phyloP scores from a whole-genome alignment of 2,797 vertebrate species.

The Clarias platycephalus region DNA sequence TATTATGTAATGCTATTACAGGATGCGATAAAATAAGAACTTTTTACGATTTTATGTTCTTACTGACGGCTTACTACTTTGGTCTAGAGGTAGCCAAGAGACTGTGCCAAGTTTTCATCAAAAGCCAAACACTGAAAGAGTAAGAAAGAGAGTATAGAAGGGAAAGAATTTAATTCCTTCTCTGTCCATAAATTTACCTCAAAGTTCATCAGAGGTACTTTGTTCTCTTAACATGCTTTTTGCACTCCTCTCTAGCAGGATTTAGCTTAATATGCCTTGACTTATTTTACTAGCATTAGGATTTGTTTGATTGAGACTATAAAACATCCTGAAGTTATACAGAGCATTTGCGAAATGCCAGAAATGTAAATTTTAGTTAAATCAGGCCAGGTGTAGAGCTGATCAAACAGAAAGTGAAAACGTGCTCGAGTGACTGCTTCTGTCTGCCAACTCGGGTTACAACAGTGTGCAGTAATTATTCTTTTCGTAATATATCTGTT shows the following conservation, averaged over 20 bases:
- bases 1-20: background rate
- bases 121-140: background rate
- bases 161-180: too few relatives aligned
- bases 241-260: background rate
- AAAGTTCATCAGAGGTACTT: too few relatives aligned
- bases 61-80: slow-evolving; percentile 1
- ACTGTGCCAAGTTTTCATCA: slow-evolving; percentile 2
- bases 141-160: background rate
- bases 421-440: background rate
- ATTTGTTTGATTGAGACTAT: background rate
- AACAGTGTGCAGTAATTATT: too few relatives aligned
- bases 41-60: background rate
- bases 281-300: background rate
- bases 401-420: background rate
- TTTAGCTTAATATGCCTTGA: background rate
- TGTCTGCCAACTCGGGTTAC: background rate
- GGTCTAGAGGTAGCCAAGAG: background rate
- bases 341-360: background rate
- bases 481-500: background rate
- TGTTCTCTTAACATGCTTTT: background rate
- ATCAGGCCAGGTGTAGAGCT: background rate
- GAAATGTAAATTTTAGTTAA: background rate
- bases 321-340: background rate
- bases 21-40: background rate
- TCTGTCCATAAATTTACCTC: background rate